phyloP scores from a whole-genome alignment of 2,888 invertebrate species.

The Drosophila ustulata region DNA sequence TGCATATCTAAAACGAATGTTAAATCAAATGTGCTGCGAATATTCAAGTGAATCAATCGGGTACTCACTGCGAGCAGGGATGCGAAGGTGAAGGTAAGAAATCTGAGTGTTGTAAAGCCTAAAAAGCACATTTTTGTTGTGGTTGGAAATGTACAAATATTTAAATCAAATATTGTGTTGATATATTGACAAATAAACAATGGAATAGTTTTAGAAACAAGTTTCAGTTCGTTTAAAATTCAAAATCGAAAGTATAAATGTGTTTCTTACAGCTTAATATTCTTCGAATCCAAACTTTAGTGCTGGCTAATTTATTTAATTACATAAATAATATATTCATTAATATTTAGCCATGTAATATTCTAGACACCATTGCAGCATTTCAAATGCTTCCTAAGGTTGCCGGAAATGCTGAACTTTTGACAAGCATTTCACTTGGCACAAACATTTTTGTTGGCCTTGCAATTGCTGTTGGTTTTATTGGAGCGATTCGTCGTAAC shows the following conservation, averaged over 20 bases:
- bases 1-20: conserved; percentile 19
- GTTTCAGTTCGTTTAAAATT: not conserved
- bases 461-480: not conserved
- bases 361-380: not conserved
- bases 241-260: not conserved
- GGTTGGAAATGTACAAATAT: not conserved
- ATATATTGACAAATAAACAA: conserved; percentile 7
- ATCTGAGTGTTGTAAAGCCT: conserved; percentile 1
- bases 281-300: not conserved
- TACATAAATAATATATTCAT: not conserved
- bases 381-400: not conserved
- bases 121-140: conserved; percentile 28
- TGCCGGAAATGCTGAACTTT: not conserved
- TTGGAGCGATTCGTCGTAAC: not conserved
- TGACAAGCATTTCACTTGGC: not conserved
- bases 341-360: not conserved
- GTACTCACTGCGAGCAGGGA: conserved; percentile 30
- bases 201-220: not conserved
- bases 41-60: not conserved
- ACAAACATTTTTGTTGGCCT: not conserved
- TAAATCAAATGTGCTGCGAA: not conserved
- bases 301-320: not conserved
- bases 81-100: not conserved
- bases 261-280: not conserved
- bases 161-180: not conserved